Evolutionary conservation across 1,140 invertebrate genomes (phyloP), one percentile per base, ranked within the genome.

Genomic region (Neocloeon triangulifer): DNA sequence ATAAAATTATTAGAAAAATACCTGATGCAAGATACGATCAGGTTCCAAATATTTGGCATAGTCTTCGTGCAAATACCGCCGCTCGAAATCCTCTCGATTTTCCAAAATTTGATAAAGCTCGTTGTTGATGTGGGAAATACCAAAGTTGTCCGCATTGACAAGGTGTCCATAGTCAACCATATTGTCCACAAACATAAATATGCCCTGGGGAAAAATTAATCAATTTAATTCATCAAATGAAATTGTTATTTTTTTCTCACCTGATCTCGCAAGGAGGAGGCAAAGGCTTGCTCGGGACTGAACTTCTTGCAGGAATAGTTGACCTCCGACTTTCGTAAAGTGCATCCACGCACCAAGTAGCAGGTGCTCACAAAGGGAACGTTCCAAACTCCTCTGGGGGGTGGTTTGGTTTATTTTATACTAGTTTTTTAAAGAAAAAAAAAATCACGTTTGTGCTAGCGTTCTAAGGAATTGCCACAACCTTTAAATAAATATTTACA

Each of bases 371-470:
- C 68, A 51, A 84, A 95, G 0, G 94, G 94, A 6, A 97, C 86
- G 58, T 97, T 97, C 88, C 92, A 99, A 19, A 96, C 51, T 9
- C 91, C 91, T 40, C 89, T 95, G 59, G 30, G 66, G 64, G n/a
- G n/a, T n/a, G n/a, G n/a, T n/a, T n/a, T n/a, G n/a, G n/a, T n/a
- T n/a, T n/a, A n/a, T n/a, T n/a, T n/a, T n/a, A n/a, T n/a, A n/a
- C n/a, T n/a, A n/a, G n/a, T n/a, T n/a, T n/a, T n/a, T n/a, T n/a
- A n/a, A n/a, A n/a, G n/a, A n/a, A n/a, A n/a, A n/a, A n/a, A n/a
- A n/a, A n/a, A n/a, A n/a, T n/a, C n/a, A n/a, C n/a, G n/a, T n/a
- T n/a, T n/a, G n/a, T n/a, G n/a, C n/a, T n/a, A n/a, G n/a, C n/a
- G n/a, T n/a, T n/a, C n/a, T n/a, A n/a, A n/a, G n/a, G n/a, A n/a